Conservation (phyloP, 1,140 invertebrate species). For the Drosophila lacertosa region DNA sequence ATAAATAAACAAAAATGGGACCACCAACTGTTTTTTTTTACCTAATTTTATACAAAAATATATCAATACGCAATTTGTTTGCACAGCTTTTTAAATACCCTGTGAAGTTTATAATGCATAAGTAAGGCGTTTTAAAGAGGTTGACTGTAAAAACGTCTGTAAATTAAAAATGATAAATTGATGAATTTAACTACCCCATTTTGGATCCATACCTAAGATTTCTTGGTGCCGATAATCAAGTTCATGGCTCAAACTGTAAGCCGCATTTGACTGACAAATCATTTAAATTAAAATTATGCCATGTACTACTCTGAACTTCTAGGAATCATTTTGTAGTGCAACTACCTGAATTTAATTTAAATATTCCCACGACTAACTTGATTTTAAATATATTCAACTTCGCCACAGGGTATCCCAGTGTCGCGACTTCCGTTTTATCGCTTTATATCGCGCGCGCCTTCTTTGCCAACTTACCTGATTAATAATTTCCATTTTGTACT, state of each 20-base stretch:
- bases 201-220: too few relatives aligned
- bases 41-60: conserved; percentile 32
- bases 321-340: too few relatives aligned
- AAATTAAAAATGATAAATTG: too few relatives aligned
- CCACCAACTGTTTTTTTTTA: conserved; percentile 37
- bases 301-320: too few relatives aligned
- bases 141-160: too few relatives aligned
- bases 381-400: background rate
- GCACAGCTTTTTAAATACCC: conserved; percentile 58
- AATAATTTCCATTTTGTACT: conserved; percentile 82
- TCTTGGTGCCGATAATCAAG: too few relatives aligned
- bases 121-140: too few relatives aligned
- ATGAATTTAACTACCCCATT: too few relatives aligned
- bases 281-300: too few relatives aligned
- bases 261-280: too few relatives aligned
- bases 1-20: conserved; percentile 12
- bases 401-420: conserved; percentile 3
- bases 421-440: background rate
- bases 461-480: conserved; percentile 64
- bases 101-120: background rate
- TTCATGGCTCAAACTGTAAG: too few relatives aligned
- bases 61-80: conserved; percentile 52
- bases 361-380: background rate
- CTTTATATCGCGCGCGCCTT: conserved; percentile 6
- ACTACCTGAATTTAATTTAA: too few relatives aligned